phyloP scores from a whole-genome alignment of 30 jellyfish, hydroid and myxozoan species.

The Cassiopea andromeda region DNA sequence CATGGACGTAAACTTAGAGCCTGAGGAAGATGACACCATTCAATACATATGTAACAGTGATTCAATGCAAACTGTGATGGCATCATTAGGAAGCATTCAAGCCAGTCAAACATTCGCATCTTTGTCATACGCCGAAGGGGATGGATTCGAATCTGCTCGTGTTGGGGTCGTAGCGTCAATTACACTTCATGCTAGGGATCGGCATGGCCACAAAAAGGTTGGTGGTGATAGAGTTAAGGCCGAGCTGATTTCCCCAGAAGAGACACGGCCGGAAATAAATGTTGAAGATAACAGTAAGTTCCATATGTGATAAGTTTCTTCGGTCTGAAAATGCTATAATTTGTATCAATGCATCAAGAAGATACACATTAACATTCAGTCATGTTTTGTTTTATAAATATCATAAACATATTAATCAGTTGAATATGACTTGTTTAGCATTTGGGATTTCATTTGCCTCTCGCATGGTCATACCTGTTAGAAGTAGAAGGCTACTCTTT shows the following conservation, averaged over 20 bases:
- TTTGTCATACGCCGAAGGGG: slow-evolving; percentile 98
- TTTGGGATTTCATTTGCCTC: no score
- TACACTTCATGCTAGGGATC: slow-evolving; percentile 91
- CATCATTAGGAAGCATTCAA: slow-evolving; percentile 84
- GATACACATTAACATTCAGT: no score
- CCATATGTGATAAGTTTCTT: no score
- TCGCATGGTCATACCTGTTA: no score
- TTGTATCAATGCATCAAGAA: no score
- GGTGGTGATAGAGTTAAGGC: slow-evolving; percentile 96
- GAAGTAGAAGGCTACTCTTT: no score
- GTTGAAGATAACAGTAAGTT: slow-evolving; percentile 91
- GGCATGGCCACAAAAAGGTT: slow-evolving; percentile 86
- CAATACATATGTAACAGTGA: slow-evolving; percentile 86
- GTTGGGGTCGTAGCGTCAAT: slow-evolving; percentile 88
- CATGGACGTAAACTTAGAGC: slow-evolving; percentile 81
- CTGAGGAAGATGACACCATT: slow-evolving; percentile 98
- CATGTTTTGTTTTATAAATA: no score
- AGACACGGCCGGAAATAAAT: slow-evolving; percentile 61
- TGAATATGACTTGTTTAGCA: no score
- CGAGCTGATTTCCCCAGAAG: slow-evolving; percentile 83
- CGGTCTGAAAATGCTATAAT: no score
- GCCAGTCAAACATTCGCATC: slow-evolving; percentile 98
- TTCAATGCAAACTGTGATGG: slow-evolving; percentile 81
- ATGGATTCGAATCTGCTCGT: slow-evolving; percentile 93
- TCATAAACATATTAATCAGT: no score